Evolutionary conservation across 2,888 invertebrate genomes (phyloP).

Genomic region (Caenorhabditis macrosperma): DNA sequence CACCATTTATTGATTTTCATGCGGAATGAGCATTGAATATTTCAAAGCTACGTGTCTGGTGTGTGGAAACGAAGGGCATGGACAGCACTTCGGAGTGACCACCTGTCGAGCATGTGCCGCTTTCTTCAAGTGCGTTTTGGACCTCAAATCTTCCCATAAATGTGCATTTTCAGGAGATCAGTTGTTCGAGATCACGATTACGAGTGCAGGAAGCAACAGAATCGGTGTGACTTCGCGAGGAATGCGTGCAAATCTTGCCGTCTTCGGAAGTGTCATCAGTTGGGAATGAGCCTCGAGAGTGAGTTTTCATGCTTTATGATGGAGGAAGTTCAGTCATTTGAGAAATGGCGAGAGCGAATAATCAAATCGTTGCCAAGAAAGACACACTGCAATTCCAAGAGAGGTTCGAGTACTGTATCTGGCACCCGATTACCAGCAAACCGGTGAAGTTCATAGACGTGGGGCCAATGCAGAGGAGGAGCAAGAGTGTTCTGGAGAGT

Average conservation of each 20-base stretch:
- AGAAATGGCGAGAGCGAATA: background rate
- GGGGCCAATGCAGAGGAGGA: background rate
- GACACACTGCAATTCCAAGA: background rate
- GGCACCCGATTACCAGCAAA: background rate
- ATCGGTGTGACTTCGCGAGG: background rate
- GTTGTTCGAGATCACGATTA: background rate
- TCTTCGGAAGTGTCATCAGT: background rate
- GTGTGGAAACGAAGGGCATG: background rate
- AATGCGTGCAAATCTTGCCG: background rate
- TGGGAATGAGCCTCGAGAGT: background rate
- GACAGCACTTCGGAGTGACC: slow-evolving; percentile 21
- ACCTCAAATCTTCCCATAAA: background rate
- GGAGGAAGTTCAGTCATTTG: too few relatives aligned
- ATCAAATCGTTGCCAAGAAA: too few relatives aligned
- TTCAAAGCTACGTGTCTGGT: background rate
- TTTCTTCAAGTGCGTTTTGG: slow-evolving; percentile 2
- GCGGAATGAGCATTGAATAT: background rate
- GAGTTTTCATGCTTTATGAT: too few relatives aligned
- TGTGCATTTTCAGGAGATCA: background rate
- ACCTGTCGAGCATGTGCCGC: slow-evolving; percentile 33
- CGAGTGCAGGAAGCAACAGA: background rate
- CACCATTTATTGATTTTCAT: background rate
- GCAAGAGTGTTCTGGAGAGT: background rate
- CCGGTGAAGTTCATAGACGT: background rate
- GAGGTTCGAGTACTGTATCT: background rate